Conservation (phyloP, 92 coral and sea anemone genomes). For the Porites cylindrica region DNA sequence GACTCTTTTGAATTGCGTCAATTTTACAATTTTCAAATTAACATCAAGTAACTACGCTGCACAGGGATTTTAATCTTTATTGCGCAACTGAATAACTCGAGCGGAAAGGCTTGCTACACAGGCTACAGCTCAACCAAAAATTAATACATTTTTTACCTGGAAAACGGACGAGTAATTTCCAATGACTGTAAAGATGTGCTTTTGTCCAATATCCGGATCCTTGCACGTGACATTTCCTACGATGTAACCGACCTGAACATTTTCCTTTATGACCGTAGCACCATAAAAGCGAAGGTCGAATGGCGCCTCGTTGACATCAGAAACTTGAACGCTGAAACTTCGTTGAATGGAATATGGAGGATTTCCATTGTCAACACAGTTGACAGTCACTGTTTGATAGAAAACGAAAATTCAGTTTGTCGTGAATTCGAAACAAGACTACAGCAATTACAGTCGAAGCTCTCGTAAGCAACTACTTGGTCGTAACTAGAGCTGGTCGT, state of each 20-base stretch:
- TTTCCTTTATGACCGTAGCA: constrained; percentile 60
- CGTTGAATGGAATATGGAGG: constrained; percentile 71
- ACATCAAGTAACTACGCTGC: too few relatives aligned
- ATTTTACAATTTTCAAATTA: too few relatives aligned
- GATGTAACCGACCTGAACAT: constrained; percentile 58
- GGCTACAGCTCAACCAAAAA: too few relatives aligned
- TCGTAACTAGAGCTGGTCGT: too few relatives aligned
- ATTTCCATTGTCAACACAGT: constrained; percentile 80
- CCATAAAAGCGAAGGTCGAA: constrained; percentile 73
- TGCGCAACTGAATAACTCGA: too few relatives aligned
- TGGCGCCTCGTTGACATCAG: constrained; percentile 90
- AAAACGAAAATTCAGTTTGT: neutral
- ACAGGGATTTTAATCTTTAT: too few relatives aligned
- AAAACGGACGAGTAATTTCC: constrained; percentile 83
- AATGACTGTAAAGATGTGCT: constrained; percentile 71
- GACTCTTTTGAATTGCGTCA: too few relatives aligned
- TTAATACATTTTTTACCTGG: constrained; percentile 53
- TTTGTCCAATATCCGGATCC: constrained; percentile 83
- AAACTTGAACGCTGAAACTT: constrained; percentile 62
- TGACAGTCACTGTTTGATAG: constrained; percentile 56
- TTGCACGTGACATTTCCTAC: constrained; percentile 78
- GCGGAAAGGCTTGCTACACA: too few relatives aligned
- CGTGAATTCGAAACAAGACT: too few relatives aligned
- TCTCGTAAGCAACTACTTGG: too few relatives aligned
- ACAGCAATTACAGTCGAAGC: neutral